phyloP scores from a whole-genome alignment of 2,797 vertebrate genomes.

The Mustela erminea region DNA sequence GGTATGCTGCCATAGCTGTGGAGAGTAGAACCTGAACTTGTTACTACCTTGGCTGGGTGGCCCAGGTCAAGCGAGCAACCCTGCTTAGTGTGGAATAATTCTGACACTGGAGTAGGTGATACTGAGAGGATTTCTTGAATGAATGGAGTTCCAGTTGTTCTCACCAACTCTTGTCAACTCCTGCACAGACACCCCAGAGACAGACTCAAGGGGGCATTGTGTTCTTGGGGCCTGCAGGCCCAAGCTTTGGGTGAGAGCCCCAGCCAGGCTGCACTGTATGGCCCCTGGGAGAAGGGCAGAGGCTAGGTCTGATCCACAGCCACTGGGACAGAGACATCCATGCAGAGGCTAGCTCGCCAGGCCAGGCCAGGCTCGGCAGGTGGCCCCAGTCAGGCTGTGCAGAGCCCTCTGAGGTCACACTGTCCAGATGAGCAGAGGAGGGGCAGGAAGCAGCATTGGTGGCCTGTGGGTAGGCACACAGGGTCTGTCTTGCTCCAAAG shows the following conservation, averaged over 20 bases:
- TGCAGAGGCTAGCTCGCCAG: neutral
- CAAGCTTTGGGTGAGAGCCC: neutral
- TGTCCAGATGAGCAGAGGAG: neutral
- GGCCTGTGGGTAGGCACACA: too few species aligned
- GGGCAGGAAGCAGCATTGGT: neutral
- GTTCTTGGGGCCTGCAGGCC: neutral
- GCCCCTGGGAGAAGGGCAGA: neutral
- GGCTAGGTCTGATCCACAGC: neutral
- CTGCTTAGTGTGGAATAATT: neutral
- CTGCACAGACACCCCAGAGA: neutral
- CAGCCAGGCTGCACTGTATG: accelerated
- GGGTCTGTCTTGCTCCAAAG: neutral
- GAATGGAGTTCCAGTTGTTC: neutral
- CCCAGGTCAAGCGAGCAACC: neutral
- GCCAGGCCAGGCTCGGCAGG: too few species aligned
- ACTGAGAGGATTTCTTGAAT: neutral
- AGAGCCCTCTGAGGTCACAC: neutral
- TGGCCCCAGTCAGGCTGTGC: neutral
- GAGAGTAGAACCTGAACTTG: neutral
- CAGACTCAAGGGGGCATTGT: neutral
- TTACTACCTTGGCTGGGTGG: neutral
- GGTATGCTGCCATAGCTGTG: neutral
- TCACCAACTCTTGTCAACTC: neutral
- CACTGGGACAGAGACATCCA: neutral
- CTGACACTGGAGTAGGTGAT: neutral